Conservation (phyloP, 2,888 invertebrate genomes). For the Onchidella celtica region DNA sequence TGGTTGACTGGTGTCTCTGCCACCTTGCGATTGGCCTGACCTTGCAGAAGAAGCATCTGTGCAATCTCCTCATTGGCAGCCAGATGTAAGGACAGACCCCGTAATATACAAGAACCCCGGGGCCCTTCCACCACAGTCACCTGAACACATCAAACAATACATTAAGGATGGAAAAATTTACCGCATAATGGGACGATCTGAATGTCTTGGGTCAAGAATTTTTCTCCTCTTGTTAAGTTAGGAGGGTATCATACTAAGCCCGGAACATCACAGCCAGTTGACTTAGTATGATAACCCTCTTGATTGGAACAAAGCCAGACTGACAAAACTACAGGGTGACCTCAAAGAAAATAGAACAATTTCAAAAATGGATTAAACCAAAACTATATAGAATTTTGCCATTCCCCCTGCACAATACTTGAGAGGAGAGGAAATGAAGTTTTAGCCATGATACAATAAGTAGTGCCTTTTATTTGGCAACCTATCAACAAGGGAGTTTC, state of each 20-base stretch:
- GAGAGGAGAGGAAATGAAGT: too few relatives aligned
- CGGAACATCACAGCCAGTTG: too few relatives aligned
- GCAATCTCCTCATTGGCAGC: conserved; percentile 77
- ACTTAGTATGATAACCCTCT: too few relatives aligned
- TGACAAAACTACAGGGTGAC: background rate
- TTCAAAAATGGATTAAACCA: background rate
- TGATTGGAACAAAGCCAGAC: background rate
- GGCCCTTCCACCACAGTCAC: conserved; percentile 75
- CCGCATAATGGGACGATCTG: too few relatives aligned
- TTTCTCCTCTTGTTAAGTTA: too few relatives aligned
- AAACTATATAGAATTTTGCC: too few relatives aligned
- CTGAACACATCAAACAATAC: conserved; percentile 51
- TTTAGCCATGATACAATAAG: too few relatives aligned
- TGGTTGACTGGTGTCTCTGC: conserved; percentile 78
- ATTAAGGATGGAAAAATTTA: background rate
- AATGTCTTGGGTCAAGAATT: too few relatives aligned
- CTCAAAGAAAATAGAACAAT: background rate
- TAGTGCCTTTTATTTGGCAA: too few relatives aligned
- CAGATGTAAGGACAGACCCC: conserved; percentile 73
- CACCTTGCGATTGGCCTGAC: conserved; percentile 75
- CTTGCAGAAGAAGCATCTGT: conserved; percentile 73
- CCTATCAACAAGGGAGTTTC: too few relatives aligned
- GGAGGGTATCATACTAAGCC: too few relatives aligned
- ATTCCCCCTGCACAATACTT: too few relatives aligned
- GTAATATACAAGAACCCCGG: conserved; percentile 69